Conservation (phyloP, 2,888 invertebrate species). For the Teleiodes luculella region DNA sequence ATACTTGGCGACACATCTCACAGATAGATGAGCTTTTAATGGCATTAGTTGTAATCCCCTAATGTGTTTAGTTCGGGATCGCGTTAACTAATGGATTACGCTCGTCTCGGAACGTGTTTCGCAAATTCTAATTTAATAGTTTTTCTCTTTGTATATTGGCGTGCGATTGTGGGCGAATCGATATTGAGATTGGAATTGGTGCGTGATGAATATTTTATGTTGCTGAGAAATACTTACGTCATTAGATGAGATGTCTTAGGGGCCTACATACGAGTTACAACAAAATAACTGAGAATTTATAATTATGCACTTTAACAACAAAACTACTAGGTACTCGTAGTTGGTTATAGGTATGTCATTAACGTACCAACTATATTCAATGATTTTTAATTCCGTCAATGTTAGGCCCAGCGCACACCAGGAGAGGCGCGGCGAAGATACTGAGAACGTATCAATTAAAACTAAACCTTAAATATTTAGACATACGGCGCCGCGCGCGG, state of each 20-base stretch:
- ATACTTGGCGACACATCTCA: conserved; percentile 30
- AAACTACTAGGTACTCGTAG: no score
- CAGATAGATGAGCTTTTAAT: conserved; percentile 57
- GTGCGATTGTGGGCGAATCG: neutral
- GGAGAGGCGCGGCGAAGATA: no score
- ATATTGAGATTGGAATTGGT: neutral
- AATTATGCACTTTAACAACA: no score
- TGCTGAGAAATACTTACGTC: neutral
- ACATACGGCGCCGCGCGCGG: no score
- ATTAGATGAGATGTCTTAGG: neutral
- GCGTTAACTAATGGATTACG: conserved; percentile 23
- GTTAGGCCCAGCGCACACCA: no score
- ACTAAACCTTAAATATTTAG: no score
- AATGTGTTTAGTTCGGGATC: conserved; percentile 53
- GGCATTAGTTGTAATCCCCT: conserved; percentile 54
- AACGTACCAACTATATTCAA: no score
- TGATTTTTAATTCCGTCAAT: no score
- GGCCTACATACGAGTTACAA: no score
- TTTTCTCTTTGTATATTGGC: conserved; percentile 3
- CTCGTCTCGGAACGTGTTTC: conserved; percentile 13
- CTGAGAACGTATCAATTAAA: no score
- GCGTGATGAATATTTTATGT: neutral
- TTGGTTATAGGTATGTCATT: no score
- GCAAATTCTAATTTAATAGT: conserved; percentile 16
- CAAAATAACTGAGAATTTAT: no score